Evolutionary conservation across 2,888 invertebrate species (phyloP).

Genomic region (Autographa gamma): DNA sequence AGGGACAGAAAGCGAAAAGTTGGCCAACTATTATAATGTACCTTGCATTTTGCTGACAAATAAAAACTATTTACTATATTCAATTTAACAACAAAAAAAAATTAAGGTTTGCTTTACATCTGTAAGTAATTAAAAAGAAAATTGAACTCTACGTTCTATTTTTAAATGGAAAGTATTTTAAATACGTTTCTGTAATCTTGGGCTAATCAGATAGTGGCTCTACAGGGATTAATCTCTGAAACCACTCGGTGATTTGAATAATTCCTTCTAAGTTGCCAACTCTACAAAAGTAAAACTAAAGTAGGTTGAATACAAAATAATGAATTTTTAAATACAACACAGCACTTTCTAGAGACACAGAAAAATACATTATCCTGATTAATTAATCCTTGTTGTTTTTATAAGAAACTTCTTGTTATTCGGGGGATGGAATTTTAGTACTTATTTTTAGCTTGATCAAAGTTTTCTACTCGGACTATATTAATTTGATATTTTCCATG

Average conservation of each 20-base stretch:
- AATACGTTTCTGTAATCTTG: conserved; percentile 24
- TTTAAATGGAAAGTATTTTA: not conserved
- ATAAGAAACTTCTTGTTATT: too few relatives aligned
- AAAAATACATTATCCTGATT: not conserved
- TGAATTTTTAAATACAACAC: not conserved
- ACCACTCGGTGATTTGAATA: conserved; percentile 37
- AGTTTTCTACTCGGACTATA: too few relatives aligned
- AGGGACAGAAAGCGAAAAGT: too few relatives aligned
- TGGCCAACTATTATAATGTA: too few relatives aligned
- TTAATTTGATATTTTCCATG: too few relatives aligned
- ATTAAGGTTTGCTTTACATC: not conserved
- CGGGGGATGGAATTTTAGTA: too few relatives aligned
- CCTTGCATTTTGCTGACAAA: too few relatives aligned
- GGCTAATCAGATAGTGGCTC: conserved; percentile 45
- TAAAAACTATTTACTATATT: too few relatives aligned
- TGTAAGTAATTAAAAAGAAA: not conserved
- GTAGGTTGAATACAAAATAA: not conserved
- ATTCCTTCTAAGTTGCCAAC: conserved; percentile 13
- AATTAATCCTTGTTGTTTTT: not conserved
- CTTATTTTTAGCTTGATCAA: too few relatives aligned
- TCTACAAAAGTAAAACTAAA: conserved; percentile 11
- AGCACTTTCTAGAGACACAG: not conserved
- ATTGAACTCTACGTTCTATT: not conserved
- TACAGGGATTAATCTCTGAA: conserved; percentile 30
- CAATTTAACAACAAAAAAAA: too few relatives aligned